Base-by-base conservation (phyloP, 2,113 vertebrate genomes). In the Seriola rivoliana region DNA sequence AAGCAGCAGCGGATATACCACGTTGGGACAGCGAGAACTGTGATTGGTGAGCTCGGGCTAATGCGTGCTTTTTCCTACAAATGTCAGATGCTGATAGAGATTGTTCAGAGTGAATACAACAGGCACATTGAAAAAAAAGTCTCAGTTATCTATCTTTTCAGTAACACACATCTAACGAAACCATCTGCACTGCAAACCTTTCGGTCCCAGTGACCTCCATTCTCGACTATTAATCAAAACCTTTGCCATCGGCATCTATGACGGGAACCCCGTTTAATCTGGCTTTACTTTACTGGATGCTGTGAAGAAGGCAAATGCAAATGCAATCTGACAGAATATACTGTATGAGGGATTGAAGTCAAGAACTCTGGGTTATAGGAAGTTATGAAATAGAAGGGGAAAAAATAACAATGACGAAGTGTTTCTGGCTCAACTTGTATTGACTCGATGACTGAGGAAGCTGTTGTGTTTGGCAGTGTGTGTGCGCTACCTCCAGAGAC, bases 401-500 rank as follows among this genome's bases (percentile, higher is more conserved):
- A 4, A 52, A 17, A 60, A 38, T 0, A 10, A n/a, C 17, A 75
- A 65, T 25, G 19, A 36, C 13, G 8, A 6, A 40, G 4, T 8
- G 32, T 59, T 44, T 13, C 29, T 59, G 40, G 14, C 21, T 58
- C 29, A 57, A 60, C 42, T n/a, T 60, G 29, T 10, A 50, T 48
- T 4, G 21, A 1, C 8, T 38, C 1, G 0, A 14, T 44, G 34
- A 62, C 78, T 4, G 16, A 64, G n/a, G 58, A 80, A 62, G 54
- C 8, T 68, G 13, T 5, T n/a, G 34, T n/a, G 23, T 67, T 23
- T 34, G 10, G 29, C n/a, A 50, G 36, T 58, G 40, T 14, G 46
- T 44, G 75, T 34, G 78, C 11, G 54, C 17, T 93, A 96, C 95
- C 94, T 95, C 95, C 93, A 78, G 95, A 95, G 64, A 96, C 93